phyloP scores from a whole-genome alignment of 2,113 vertebrate genomes.

The Charadrius vociferus region DNA sequence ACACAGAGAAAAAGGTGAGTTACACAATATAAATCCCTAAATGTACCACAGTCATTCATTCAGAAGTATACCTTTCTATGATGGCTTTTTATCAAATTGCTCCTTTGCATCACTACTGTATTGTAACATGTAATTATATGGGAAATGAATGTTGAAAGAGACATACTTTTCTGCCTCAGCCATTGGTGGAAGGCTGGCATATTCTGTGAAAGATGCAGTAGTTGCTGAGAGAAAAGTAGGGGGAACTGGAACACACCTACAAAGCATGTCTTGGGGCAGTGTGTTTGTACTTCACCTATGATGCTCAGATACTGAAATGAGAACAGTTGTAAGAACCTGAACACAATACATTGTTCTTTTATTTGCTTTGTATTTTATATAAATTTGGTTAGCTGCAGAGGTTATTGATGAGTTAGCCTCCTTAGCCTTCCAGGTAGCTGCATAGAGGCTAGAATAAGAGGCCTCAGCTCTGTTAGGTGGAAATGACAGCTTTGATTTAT shows the following conservation, averaged over 20 bases:
- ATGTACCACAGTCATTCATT: slow-evolving; percentile 2
- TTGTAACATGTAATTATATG: neutral
- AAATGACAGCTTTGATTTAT: neutral
- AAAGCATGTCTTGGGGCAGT: neutral
- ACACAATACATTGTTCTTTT: neutral
- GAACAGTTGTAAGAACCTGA: neutral
- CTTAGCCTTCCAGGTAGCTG: neutral
- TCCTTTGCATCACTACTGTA: slow-evolving; percentile 7
- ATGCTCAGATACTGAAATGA: neutral
- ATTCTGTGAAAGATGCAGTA: neutral
- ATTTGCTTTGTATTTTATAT: neutral
- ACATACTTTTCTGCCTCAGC: neutral
- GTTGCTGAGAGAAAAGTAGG: neutral
- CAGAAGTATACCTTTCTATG: neutral
- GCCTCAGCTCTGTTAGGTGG: neutral
- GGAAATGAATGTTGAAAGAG: neutral
- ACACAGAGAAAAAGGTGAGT: slow-evolving; percentile 25
- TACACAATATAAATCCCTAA: neutral
- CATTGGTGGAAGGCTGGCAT: neutral
- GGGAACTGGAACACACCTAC: neutral
- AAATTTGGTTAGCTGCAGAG: neutral
- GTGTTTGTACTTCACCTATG: neutral
- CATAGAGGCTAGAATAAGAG: neutral
- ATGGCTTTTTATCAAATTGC: slow-evolving; percentile 5
- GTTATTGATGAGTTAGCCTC: neutral